A percentile compares a stretch with the other conserved stretches of the same genome.
Evolutionary conservation across 2,888 invertebrate genomes (phyloP).

Genomic region (Monopis laevigella): DNA sequence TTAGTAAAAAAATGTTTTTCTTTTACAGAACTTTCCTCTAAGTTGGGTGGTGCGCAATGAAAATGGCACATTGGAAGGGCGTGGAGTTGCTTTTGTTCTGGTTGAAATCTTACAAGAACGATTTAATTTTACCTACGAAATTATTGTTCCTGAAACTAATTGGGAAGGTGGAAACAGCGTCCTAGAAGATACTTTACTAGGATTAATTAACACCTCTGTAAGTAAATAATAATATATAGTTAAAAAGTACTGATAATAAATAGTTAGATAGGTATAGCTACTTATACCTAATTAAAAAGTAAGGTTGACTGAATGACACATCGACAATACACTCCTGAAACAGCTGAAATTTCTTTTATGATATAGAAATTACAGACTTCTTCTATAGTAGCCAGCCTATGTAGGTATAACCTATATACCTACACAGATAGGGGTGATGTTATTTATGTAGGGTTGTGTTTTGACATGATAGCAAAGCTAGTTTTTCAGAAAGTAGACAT

Average conservation of each 20-base stretch:
- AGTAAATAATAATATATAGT: slow-evolving; percentile 20
- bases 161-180: slow-evolving; percentile 61
- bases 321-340: no score
- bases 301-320: no score
- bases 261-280: no score
- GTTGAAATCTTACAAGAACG: slow-evolving; percentile 73
- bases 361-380: no score
- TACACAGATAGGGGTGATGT: no score
- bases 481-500: slow-evolving; percentile 83
- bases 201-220: slow-evolving; percentile 70
- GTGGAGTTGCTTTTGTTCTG: slow-evolving; percentile 78
- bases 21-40: slow-evolving; percentile 68
- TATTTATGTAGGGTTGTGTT: no score
- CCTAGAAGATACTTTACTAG: slow-evolving; percentile 69
- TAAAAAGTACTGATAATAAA: no score
- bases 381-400: no score
- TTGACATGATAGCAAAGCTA: no score
- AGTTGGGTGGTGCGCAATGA: slow-evolving; percentile 56
- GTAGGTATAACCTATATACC: no score
- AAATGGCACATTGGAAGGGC: slow-evolving; percentile 68
- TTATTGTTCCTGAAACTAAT: slow-evolving; percentile 71
- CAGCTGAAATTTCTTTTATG: no score
- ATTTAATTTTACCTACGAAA: slow-evolving; percentile 78
- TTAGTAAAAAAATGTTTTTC: slow-evolving; percentile 20
- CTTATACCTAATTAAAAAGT: no score